A percentile compares a stretch with the other conserved stretches of the same genome.
Evolutionary conservation across 2,888 invertebrate genomes (phyloP).

Genomic region (Eumacrocentrus americanus): DNA sequence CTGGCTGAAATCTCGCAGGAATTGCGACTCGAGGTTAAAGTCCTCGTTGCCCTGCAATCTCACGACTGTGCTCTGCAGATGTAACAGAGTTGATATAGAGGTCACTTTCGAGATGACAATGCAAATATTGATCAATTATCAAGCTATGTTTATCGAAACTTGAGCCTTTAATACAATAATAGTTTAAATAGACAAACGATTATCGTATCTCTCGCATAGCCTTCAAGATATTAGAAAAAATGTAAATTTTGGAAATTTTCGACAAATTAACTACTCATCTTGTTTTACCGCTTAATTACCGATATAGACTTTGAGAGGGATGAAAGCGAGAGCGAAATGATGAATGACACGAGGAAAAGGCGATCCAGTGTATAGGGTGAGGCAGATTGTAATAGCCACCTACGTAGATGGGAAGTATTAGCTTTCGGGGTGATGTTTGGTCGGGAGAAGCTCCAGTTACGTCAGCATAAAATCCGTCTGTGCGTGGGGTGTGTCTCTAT

Average conservation of each 20-base stretch:
- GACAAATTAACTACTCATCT: too few relatives aligned
- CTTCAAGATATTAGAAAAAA: neutral
- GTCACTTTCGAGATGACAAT: neutral
- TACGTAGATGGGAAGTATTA: slow-evolving; percentile 45
- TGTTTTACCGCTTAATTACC: too few relatives aligned
- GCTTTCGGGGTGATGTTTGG: slow-evolving; percentile 45
- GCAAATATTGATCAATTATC: neutral
- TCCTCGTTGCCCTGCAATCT: neutral
- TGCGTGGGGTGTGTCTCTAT: slow-evolving; percentile 32
- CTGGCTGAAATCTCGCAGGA: neutral
- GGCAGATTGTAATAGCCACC: slow-evolving; percentile 39
- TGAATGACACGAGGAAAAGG: neutral
- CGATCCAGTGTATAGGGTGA: neutral
- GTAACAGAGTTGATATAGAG: too few relatives aligned
- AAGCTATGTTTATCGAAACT: neutral
- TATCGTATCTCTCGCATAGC: neutral
- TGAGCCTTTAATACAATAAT: neutral
- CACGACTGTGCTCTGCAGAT: too few relatives aligned
- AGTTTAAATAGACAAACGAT: slow-evolving; percentile 15
- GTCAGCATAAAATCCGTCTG: slow-evolving; percentile 41
- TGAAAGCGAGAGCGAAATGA: too few relatives aligned
- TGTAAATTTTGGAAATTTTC: too few relatives aligned
- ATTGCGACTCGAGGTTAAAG: neutral
- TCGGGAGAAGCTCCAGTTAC: slow-evolving; percentile 41
- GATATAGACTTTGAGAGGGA: too few relatives aligned